A percentile compares a stretch with the other conserved stretches of the same genome.
Evolutionary conservation across 2,113 vertebrate genomes (phyloP).

Genomic region (Tamias sibiricus): DNA sequence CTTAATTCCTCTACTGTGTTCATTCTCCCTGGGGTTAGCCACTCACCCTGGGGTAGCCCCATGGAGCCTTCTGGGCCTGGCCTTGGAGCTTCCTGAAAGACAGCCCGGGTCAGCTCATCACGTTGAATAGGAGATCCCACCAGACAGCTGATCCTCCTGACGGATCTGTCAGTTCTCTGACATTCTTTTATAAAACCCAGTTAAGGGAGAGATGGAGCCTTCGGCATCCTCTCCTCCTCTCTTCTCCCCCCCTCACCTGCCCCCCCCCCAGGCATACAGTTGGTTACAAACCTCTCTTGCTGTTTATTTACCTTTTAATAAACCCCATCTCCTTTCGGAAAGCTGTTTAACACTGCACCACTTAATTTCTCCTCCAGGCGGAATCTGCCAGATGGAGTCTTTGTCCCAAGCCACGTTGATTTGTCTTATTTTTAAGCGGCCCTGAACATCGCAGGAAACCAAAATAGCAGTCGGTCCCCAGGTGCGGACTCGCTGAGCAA

Average conservation of each 20-base stretch:
- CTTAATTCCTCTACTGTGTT: rapidly evolving
- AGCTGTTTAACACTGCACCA: background rate
- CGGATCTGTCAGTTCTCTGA: background rate
- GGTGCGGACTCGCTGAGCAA: slow-evolving; percentile 32
- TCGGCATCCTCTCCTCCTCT: background rate
- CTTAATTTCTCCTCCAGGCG: slow-evolving; percentile 76
- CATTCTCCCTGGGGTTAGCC: background rate
- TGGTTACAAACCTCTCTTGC: slow-evolving; percentile 38
- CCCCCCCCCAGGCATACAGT: background rate
- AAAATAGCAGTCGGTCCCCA: slow-evolving; percentile 52
- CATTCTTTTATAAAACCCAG: background rate
- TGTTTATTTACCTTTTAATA: slow-evolving; percentile 68
- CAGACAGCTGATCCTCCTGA: background rate
- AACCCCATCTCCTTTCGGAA: background rate
- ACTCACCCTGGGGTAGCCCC: background rate
- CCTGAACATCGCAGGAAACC: slow-evolving; percentile 40
- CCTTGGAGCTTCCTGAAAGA: background rate
- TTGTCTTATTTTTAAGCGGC: slow-evolving; percentile 72
- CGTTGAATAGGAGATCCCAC: background rate
- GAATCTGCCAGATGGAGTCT: slow-evolving; percentile 77
- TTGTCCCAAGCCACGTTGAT: slow-evolving; percentile 21
- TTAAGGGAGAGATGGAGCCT: background rate
- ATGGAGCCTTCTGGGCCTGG: background rate
- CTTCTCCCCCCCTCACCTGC: background rate
- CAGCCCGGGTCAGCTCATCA: background rate